Base-by-base conservation (phyloP, 30 jellyfish, hydroid and myxozoan species). In the Hydractinia symbiolongicarpus region DNA sequence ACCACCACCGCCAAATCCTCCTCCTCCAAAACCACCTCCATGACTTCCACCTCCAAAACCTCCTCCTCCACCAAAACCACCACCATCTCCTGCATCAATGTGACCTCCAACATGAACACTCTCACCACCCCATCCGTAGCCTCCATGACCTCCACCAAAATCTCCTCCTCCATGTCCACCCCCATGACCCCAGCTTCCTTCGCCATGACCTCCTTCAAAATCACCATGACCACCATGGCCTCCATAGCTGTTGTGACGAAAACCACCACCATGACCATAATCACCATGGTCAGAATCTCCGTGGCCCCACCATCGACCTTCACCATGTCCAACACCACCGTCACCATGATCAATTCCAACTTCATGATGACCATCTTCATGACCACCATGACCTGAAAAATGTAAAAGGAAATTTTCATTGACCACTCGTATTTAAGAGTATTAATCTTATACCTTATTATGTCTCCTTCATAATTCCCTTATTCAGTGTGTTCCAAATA, bases 301-400 rank as follows among this genome's bases (percentile, higher is more conserved):
- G 16, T 64, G 74, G 40, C 74, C 74, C 74, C 74, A 64, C 74
- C 74, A 64, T 13, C 74, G 6, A 64, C 74, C 74, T 64, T 64
- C 74, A 64, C 74, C 74, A 64, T 64, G 74, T 5, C 74, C 6
- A 64, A 64, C 17, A 64, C 74, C 74, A n/a, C 74, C 74, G 40
- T 64, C 74, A 44, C 74, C 74, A 64, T 64, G 74, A 64, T 13
- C 16, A 51, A 64, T n/a, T 44, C 40, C 74, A 13, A 64, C 74
- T n/a, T 44, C 19, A 64, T 64, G 74, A 64, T 64, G 74, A n/a
- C 40, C 74, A 64, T 44, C 19, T 6, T 64, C 74, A 64, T 58
- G 69, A 16, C 19, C 19, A 16, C 40, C 74, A n/a, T 44, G 40
- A 64, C 19, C 15, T 13, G 74, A 64, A 64, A 64, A 64, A 64